Evolutionary conservation across 1,140 invertebrate species (phyloP), one percentile per base, ranked within the genome.

Genomic region (Zaprionus davidi): DNA sequence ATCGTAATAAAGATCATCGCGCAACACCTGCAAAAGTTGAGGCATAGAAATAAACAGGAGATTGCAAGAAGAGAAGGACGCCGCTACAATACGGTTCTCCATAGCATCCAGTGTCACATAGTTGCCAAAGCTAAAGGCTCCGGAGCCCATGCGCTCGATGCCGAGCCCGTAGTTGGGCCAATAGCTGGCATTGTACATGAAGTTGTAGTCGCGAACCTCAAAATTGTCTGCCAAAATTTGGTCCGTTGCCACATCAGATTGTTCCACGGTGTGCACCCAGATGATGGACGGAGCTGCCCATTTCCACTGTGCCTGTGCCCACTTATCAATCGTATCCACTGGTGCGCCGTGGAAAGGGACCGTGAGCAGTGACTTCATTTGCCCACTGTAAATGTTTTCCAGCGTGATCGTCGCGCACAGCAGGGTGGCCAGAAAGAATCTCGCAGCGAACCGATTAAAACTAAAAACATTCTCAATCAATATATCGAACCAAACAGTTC

Each of bases 351-450:
- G 91, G 4, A 86, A 59, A 7, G 91, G 91, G 7, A 92, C 73
- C 0, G 91, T 92, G 4, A 92, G 64, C 70, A 92, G 41, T 0
- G 91, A 92, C 68, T 92, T 92, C 0, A 92, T 49, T 41, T 92
- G 86, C 1, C 91, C 91, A 49, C 90, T 91, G 79, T 92, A 92
- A 13, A 87, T 92, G 55, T 92, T 92, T 59, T 92, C 91, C 72
- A 92, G 66, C 0, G 90, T 92, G 3, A 92, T 91, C 0, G 91
- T 90, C 17, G 91, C 91, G 56, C 87, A 91, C 0, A 92, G 56
- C 17, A 92, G 53, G 5, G 81, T 79, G 15, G 88, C 79, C 56
- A 92, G 56, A 68, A 91, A 92, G 13, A 92, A 78, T 4, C 91
- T 81, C 0, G 81, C 71, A 0, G 86, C 80, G 60, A 85, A 87